Evolutionary conservation across 2,888 invertebrate species (phyloP).

Genomic region (Rambutsinella grinnellia): DNA sequence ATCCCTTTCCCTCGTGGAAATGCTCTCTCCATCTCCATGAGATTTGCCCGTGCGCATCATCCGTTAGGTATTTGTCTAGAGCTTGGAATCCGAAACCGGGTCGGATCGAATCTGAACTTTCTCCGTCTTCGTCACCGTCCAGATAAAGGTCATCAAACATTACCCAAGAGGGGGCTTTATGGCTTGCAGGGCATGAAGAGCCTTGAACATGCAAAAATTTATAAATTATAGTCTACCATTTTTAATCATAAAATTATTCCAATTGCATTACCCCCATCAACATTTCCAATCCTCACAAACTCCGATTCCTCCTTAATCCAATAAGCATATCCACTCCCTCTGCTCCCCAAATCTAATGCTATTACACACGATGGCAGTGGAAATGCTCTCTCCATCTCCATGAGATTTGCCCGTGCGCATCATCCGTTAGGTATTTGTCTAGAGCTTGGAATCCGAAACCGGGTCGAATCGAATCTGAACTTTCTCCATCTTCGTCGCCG

Average conservation of each 20-base stretch:
- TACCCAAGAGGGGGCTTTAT: conserved; percentile 64
- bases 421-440: conserved; percentile 59
- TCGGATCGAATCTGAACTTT: conserved; percentile 39
- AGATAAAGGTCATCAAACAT: conserved; percentile 59
- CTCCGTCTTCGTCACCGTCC: conserved; percentile 55
- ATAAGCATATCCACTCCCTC: conserved; percentile 61
- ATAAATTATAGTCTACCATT: no score
- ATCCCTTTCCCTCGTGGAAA: conserved; percentile 57
- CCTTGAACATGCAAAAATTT: conserved; percentile 13
- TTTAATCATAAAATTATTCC: no score
- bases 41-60: conserved; percentile 58
- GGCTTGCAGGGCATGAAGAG: conserved; percentile 52
- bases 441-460: conserved; percentile 62
- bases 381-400: conserved; percentile 62
- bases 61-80: conserved; percentile 59
- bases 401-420: conserved; percentile 57
- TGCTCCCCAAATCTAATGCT: conserved; percentile 63
- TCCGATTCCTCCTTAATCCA: conserved; percentile 60
- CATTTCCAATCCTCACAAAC: conserved; percentile 62
- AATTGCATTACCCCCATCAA: conserved; percentile 53
- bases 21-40: conserved; percentile 61
- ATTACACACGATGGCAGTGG: conserved; percentile 61
- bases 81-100: conserved; percentile 63
- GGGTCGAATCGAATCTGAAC: conserved; percentile 43
- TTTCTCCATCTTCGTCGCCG: conserved; percentile 55